Evolutionary conservation across 2,888 invertebrate genomes (phyloP).

Genomic region (Melolontha melolontha): DNA sequence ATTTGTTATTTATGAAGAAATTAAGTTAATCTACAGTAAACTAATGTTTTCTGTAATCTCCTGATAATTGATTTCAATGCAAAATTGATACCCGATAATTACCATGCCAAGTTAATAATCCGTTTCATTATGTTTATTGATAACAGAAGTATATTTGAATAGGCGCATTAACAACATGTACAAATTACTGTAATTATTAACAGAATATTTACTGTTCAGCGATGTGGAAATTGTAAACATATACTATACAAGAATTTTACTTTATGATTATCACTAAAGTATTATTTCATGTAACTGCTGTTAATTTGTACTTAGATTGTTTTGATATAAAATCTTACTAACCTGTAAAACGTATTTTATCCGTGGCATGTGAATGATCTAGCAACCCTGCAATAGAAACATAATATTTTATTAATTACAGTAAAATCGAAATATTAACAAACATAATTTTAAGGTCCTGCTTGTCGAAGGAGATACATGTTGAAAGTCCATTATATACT

Average conservation of each 20-base stretch:
- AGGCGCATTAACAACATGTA: conserved; percentile 8
- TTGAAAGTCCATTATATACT: too few relatives aligned
- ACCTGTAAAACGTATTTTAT: conserved; percentile 19
- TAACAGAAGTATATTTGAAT: conserved; percentile 22
- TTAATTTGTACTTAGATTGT: too few relatives aligned
- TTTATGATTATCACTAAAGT: neutral
- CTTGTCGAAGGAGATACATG: too few relatives aligned
- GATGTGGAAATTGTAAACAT: conserved; percentile 12
- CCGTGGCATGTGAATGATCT: neutral
- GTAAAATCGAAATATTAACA: too few relatives aligned
- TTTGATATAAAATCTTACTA: neutral
- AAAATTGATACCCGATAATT: conserved; percentile 24
- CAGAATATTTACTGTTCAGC: conserved; percentile 8
- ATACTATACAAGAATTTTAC: neutral
- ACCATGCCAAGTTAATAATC: conserved; percentile 16
- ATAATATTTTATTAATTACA: too few relatives aligned
- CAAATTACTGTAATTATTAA: conserved; percentile 29
- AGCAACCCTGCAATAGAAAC: conserved; percentile 10
- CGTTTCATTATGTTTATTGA: conserved; percentile 22
- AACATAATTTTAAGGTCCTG: too few relatives aligned
- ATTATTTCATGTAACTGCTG: too few relatives aligned
- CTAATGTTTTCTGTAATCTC: neutral
- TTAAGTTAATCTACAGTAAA: neutral
- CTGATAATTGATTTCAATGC: neutral
- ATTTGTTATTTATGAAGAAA: too few relatives aligned